Conservation (phyloP, 2,797 vertebrate genomes). For the Hydrocynus forskahlii region DNA sequence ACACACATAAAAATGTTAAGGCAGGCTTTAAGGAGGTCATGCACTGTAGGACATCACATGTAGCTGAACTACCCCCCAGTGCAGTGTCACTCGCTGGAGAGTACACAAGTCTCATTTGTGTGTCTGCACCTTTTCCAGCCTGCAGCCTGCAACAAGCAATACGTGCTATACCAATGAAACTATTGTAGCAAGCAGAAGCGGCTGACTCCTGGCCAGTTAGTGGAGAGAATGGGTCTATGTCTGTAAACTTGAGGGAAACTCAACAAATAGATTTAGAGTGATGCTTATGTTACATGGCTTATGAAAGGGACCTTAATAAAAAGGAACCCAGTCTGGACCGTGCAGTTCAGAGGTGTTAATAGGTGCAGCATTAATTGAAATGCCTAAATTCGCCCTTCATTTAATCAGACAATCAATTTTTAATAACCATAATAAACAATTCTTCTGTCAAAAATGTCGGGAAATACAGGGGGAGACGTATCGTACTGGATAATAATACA, state of each 20-base stretch:
- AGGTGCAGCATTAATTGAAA: no score
- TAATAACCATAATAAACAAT: no score
- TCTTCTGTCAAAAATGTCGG: no score
- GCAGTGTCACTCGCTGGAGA: neutral
- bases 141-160: neutral
- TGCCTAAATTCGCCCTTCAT: no score
- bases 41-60: constrained; percentile 25
- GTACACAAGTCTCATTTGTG: constrained; percentile 14
- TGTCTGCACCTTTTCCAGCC: neutral
- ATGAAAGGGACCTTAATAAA: no score
- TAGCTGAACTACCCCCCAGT: neutral
- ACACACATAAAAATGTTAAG: constrained; percentile 16
- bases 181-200: constrained; percentile 14
- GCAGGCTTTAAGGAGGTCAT: neutral
- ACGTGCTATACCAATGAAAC: constrained; percentile 13
- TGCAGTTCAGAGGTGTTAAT: no score
- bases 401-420: no score
- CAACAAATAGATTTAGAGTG: neutral
- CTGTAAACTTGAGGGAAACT: neutral
- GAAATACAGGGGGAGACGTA: no score
- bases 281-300: no score
- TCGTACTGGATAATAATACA: no score
- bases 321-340: no score
- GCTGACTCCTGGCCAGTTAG: neutral
- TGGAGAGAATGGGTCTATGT: neutral